These are phyloP conservation scores for Gnathonemus echidnorhynchus DNA, from an alignment of 2,113 vertebrate species.

Conservation along the genomic window DNA sequence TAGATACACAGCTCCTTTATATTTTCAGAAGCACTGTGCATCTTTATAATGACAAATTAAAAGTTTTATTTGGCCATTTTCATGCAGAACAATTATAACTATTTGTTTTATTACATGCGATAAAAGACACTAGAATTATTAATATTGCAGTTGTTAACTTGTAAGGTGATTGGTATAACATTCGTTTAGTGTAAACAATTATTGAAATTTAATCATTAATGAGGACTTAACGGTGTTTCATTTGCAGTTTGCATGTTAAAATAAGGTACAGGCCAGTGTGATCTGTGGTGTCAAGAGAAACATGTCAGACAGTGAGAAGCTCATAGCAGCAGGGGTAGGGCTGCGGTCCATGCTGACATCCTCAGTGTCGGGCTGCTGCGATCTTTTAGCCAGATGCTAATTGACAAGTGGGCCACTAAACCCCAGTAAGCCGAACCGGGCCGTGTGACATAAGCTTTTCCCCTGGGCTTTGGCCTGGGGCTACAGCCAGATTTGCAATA, in stretches of 20 bases:
- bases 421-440: not conserved
- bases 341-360: not conserved
- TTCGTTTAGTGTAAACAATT: not conserved
- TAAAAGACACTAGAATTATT: not conserved
- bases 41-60: not conserved
- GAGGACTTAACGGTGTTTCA: not conserved
- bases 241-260: not conserved
- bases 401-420: not conserved
- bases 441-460: not conserved
- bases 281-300: not conserved
- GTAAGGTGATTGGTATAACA: not conserved
- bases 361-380: not conserved
- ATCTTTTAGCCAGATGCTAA: constrained; percentile 11
- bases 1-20: not conserved
- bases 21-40: not conserved
- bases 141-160: not conserved
- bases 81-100: not conserved
- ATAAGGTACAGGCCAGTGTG: not conserved
- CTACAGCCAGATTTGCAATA: not conserved
- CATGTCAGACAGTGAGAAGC: not conserved
- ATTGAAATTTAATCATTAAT: not conserved
- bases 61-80: not conserved
- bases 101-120: not conserved
- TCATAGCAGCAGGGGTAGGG: not conserved
- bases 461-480: not conserved